Percentiles rank a stretch among this genome's conserved stretches.
Evolutionary conservation across 2,888 invertebrate species (phyloP).

Genomic region (Gortyna flavago): DNA sequence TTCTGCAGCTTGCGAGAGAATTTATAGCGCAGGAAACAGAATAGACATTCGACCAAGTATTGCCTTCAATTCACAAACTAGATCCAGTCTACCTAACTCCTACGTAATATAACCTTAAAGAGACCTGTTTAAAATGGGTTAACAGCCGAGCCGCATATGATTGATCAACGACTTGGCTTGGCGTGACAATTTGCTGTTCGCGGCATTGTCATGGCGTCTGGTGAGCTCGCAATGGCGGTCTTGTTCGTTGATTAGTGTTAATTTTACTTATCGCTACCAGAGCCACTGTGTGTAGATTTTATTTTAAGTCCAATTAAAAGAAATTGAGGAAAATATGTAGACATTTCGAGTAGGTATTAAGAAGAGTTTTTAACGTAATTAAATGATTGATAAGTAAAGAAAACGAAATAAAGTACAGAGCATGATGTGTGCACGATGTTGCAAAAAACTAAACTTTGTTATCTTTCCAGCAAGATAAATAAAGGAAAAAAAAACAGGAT

Average conservation of each 20-base stretch:
- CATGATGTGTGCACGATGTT: not conserved
- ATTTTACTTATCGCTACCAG: constrained; percentile 30
- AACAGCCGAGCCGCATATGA: constrained; percentile 34
- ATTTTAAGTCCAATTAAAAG: constrained; percentile 3
- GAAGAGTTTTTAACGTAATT: not conserved
- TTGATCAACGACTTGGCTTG: constrained; percentile 36
- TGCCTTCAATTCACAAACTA: constrained; percentile 1
- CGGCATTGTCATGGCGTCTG: constrained; percentile 40
- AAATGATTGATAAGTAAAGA: not conserved
- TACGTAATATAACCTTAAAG: constrained; percentile 16
- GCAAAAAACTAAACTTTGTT: not conserved
- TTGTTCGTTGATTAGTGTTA: constrained; percentile 40
- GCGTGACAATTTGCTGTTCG: constrained; percentile 51
- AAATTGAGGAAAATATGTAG: not conserved
- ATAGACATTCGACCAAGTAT: not conserved
- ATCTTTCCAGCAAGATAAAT: constrained; percentile 3
- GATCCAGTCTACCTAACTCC: not conserved
- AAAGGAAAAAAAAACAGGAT: not conserved
- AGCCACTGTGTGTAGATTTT: constrained; percentile 10
- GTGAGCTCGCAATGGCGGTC: constrained; percentile 8
- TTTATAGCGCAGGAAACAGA: not conserved
- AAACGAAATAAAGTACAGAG: not conserved
- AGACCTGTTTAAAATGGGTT: constrained; percentile 51
- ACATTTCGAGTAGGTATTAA: not conserved
- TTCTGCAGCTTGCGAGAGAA: not conserved